phyloP scores from a whole-genome alignment of 2,797 vertebrate species.

The Hemitrygon akajei region DNA sequence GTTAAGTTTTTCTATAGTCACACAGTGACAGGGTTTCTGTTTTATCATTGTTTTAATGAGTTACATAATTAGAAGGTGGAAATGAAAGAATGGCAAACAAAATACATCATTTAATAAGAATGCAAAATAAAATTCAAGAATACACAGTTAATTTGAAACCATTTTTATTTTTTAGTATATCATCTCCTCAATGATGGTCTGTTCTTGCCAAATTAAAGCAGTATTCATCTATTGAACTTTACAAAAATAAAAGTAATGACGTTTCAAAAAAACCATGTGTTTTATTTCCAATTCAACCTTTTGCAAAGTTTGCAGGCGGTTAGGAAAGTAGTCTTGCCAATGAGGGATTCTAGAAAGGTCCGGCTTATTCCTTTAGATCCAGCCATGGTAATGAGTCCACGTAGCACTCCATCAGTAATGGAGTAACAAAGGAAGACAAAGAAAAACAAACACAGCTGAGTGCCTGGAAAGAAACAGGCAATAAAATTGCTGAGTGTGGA shows the following conservation, averaged over 20 bases:
- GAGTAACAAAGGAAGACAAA: slow-evolving; percentile 53
- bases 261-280: not conserved
- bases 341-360: not conserved
- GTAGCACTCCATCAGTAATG: slow-evolving; percentile 49
- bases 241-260: not conserved
- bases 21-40: not conserved
- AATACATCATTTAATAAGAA: not conserved
- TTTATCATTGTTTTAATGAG: not conserved
- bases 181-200: not conserved
- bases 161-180: not conserved
- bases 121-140: not conserved
- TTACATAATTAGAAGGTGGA: not conserved
- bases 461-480: not conserved
- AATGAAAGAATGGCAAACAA: not conserved
- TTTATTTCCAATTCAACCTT: not conserved
- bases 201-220: not conserved
- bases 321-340: not conserved
- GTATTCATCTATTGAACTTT: not conserved
- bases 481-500: slow-evolving; percentile 9
- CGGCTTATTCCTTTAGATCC: not conserved
- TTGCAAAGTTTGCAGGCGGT: not conserved
- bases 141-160: not conserved
- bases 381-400: slow-evolving; percentile 41
- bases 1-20: not conserved
- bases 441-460: not conserved